A percentile compares a stretch with the other conserved stretches of the same genome.
These are phyloP conservation scores for Sphenodon punctatus DNA, from an alignment of 2,797 vertebrate genomes.

Conservation along the genomic window DNA sequence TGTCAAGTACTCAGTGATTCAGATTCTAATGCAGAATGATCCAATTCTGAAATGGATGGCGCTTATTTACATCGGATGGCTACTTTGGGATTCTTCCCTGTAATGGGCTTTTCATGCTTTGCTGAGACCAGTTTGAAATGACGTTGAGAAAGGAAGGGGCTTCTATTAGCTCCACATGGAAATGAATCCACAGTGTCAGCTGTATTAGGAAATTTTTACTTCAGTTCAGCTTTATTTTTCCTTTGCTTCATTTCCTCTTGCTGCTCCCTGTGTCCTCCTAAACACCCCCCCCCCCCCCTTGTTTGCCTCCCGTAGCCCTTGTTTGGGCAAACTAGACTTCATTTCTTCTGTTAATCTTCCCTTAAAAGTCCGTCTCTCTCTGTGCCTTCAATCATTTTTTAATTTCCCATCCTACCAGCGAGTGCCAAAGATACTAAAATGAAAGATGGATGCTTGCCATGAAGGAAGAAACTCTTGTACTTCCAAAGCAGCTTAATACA, in stretches of 20 bases:
- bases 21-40: neutral
- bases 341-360: conserved; percentile 62
- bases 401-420: conserved; percentile 58
- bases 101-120: no score
- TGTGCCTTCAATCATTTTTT: conserved; percentile 55
- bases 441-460: conserved; percentile 61
- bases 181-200: neutral
- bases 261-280: neutral
- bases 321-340: neutral
- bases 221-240: conserved; percentile 7
- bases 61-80: no score
- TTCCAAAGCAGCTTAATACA: conserved; percentile 44
- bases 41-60: neutral
- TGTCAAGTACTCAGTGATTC: neutral
- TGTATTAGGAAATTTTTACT: neutral
- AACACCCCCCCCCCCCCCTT: conserved; percentile 29
- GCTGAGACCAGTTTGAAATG: neutral
- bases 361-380: conserved; percentile 39
- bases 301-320: neutral
- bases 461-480: conserved; percentile 52
- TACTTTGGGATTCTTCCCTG: no score
- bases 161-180: neutral
- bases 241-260: conserved; percentile 9
- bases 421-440: conserved; percentile 62
- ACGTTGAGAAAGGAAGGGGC: neutral